phyloP scores from a whole-genome alignment of 1,140 invertebrate species.

The Chrysoperla carnea region DNA sequence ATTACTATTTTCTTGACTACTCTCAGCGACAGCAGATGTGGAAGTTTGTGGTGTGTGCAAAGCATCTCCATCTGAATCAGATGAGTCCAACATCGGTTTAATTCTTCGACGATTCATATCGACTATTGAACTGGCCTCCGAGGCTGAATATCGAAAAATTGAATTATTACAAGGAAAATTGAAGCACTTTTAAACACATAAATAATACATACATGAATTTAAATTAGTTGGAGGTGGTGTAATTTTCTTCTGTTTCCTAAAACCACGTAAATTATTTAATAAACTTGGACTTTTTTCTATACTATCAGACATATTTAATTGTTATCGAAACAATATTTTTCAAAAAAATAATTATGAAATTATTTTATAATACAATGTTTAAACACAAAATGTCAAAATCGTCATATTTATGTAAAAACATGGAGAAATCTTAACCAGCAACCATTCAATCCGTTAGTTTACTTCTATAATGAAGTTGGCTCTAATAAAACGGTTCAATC shows the following conservation, averaged over 20 bases:
- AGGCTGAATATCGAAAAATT: neutral
- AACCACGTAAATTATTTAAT: slow-evolving; percentile 11
- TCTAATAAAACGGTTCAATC: too few relatives aligned
- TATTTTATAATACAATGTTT: too few relatives aligned
- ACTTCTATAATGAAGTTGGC: too few relatives aligned
- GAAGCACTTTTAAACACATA: neutral
- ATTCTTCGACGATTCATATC: slow-evolving; percentile 6
- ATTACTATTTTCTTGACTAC: neutral
- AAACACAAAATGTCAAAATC: too few relatives aligned
- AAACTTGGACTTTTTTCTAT: neutral
- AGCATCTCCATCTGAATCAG: slow-evolving; percentile 15
- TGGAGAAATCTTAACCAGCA: too few relatives aligned
- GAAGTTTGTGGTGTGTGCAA: neutral
- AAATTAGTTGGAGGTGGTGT: slow-evolving; percentile 2
- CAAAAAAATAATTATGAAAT: too few relatives aligned
- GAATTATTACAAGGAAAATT: neutral
- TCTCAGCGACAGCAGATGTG: neutral
- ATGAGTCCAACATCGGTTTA: slow-evolving; percentile 13
- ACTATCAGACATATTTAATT: neutral
- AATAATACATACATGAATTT: slow-evolving; percentile 12
- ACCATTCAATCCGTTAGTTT: too few relatives aligned
- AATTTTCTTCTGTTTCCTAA: slow-evolving; percentile 16
- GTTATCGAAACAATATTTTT: too few relatives aligned
- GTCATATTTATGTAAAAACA: too few relatives aligned
- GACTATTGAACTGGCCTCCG: slow-evolving; percentile 2